These are phyloP conservation scores for Lacerta agilis DNA, from an alignment of 2,797 vertebrate species.

Conservation along the genomic window DNA sequence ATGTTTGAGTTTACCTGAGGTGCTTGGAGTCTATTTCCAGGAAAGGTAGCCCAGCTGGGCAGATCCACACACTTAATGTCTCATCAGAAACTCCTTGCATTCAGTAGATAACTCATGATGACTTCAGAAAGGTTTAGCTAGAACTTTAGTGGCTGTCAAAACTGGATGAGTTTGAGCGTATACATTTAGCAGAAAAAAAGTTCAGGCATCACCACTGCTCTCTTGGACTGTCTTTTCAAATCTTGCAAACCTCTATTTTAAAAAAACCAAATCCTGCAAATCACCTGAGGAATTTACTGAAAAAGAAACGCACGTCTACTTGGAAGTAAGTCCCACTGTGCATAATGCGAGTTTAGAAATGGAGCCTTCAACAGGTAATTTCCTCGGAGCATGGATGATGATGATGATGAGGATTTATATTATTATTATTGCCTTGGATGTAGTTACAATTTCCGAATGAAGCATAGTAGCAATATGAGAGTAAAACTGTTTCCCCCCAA, in stretches of 20 bases:
- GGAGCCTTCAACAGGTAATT: not conserved
- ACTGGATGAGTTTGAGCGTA: not conserved
- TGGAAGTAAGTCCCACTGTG: not conserved
- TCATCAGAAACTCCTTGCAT: not conserved
- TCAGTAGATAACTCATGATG: not conserved
- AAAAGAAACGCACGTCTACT: not conserved
- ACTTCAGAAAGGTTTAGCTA: not conserved
- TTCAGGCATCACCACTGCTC: not conserved
- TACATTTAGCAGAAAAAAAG: not conserved
- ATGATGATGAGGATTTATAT: too few species aligned
- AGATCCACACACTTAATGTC: too few species aligned
- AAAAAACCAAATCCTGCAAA: not conserved
- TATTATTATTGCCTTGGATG: constrained; percentile 69
- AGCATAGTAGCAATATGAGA: constrained; percentile 77
- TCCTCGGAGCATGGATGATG: constrained; percentile 44
- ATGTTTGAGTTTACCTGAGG: too few species aligned
- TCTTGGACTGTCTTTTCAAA: not conserved
- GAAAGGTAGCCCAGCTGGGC: too few species aligned
- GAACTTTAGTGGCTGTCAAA: not conserved
- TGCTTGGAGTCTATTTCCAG: too few species aligned
- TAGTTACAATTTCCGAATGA: constrained; percentile 78
- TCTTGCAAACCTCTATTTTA: not conserved
- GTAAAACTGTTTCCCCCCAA: constrained; percentile 80
- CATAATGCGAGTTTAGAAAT: not conserved
- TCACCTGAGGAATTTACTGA: not conserved